Percentiles rank a stretch among this genome's conserved stretches.
Conservation (phyloP, 2,888 invertebrate genomes). For the Dioctria rufipes region DNA sequence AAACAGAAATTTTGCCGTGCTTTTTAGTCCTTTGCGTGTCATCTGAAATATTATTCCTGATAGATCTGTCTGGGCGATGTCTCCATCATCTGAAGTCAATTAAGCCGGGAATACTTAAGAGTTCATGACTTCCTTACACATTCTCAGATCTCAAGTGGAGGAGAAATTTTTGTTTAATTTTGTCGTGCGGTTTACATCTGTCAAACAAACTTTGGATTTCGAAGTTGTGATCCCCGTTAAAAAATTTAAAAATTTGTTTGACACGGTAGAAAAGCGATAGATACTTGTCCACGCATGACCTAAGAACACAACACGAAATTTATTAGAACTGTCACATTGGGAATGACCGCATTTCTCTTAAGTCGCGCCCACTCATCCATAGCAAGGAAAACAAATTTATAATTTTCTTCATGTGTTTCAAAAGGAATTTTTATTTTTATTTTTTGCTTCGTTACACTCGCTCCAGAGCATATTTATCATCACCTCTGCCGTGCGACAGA, state of each 20-base stretch:
- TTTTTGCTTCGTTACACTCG: not conserved
- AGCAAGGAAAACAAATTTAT: constrained; percentile 13
- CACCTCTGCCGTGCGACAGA: constrained; percentile 33
- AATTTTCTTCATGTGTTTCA: constrained; percentile 6
- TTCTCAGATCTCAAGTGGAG: not conserved
- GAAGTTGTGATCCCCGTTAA: not conserved
- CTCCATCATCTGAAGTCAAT: constrained; percentile 3
- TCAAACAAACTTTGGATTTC: not conserved
- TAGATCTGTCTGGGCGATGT: not conserved
- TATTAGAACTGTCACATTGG: constrained; percentile 39
- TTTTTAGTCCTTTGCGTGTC: not conserved
- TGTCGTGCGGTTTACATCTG: constrained; percentile 12
- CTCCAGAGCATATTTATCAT: constrained; percentile 39
- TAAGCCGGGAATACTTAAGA: not conserved
- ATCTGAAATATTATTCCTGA: constrained; percentile 7
- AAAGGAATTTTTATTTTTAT: not conserved
- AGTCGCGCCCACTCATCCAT: constrained; percentile 21
- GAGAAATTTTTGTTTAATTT: constrained; percentile 6
- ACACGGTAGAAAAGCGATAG: constrained; percentile 2
- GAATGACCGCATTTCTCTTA: constrained; percentile 37
- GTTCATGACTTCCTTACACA: constrained; percentile 1
- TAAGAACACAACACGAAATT: constrained; percentile 19
- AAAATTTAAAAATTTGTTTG: constrained; percentile 9
- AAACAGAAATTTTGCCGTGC: not conserved
- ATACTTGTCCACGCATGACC: constrained; percentile 40